Evolutionary conservation across 2,113 vertebrate species (phyloP), one percentile per base, ranked within the genome.

Genomic region (Carassius carassius): DNA sequence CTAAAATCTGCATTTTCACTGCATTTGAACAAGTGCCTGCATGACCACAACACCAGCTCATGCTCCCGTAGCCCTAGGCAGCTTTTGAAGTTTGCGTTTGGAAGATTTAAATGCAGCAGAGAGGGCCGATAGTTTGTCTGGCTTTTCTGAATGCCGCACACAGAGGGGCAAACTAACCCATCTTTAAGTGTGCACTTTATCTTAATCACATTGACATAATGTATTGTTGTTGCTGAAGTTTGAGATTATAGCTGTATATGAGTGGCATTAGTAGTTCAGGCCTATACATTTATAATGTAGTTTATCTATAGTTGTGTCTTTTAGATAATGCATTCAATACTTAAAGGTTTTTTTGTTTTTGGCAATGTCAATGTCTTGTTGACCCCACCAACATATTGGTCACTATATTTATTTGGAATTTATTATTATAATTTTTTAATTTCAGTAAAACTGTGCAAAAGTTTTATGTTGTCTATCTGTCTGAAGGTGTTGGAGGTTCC

Each of bases 401-500:
- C 44, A 47, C 44, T 0, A 10, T 44, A 47, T 47, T 47, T 47
- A 13, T 47, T 47, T 47, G 12, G 12, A 12, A 12, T 10, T 11
- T 47, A 6, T n/a, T n/a, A n/a, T n/a, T n/a, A n/a, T n/a, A n/a
- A n/a, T n/a, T 11, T 47, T 47, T 47, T 12, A 9, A 44, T 47
- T 47, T 47, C 44, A 47, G 44, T 49, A 49, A 12, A 1, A 3
- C 11, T 13, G 14, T 54, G 5, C 54, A 56, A 56, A 47, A 12
- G 8, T 70, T 70, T 37, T 21, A 10, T 1, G 0, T 2, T 60
- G 11, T 82, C 21, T 60, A 6, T n/a, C 29, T 29, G 9, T 75
- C 41, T 37, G 35, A 44, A 99, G 98, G 93, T 99, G 74, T 84
- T 99, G 35, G 95, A 95, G 83, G 47, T 97, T 56, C 92, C 93